These are phyloP conservation scores for Drosophila barbarae DNA, from an alignment of 2,888 invertebrate species.

Conservation along the genomic window DNA sequence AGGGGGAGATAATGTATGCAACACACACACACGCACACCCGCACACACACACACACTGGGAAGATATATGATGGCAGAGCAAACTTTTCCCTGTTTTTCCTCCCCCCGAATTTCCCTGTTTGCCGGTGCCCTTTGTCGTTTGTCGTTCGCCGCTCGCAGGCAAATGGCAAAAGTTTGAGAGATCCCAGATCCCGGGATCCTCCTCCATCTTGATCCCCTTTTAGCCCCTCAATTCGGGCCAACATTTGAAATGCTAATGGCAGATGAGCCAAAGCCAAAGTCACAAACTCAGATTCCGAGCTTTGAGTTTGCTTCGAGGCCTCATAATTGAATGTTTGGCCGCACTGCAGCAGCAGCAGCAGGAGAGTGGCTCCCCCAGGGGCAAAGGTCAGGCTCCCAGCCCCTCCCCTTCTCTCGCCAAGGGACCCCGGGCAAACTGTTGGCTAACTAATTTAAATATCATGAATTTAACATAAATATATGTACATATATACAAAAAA, in stretches of 20 bases:
- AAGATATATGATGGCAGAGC: conserved; percentile 52
- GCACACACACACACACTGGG: conserved; percentile 47
- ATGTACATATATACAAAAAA: background rate
- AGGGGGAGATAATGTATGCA: conserved; percentile 59
- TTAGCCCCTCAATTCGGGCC: conserved; percentile 14
- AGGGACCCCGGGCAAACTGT: conserved; percentile 51
- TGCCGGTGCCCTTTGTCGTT: conserved; percentile 56
- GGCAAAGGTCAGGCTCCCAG: background rate
- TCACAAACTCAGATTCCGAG: conserved; percentile 8
- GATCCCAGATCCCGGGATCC: conserved; percentile 13
- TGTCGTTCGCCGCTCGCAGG: conserved; percentile 55
- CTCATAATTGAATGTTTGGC: conserved; percentile 66
- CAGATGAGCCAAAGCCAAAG: conserved; percentile 28
- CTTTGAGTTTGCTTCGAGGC: conserved; percentile 3
- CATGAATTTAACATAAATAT: conserved; percentile 71
- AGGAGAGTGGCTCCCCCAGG: background rate
- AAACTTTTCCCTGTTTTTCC: conserved; percentile 54
- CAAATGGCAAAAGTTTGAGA: conserved; percentile 66
- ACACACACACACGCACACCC: conserved; percentile 35
- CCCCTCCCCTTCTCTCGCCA: background rate
- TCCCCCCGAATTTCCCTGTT: conserved; percentile 42
- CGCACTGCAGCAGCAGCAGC: conserved; percentile 45
- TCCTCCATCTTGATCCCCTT: background rate
- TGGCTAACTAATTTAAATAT: conserved; percentile 69
- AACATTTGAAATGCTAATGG: conserved; percentile 65